Percentiles rank a stretch among this genome's conserved stretches.
Evolutionary conservation across 2,888 invertebrate genomes (phyloP).

Genomic region (Eledona agricola): DNA sequence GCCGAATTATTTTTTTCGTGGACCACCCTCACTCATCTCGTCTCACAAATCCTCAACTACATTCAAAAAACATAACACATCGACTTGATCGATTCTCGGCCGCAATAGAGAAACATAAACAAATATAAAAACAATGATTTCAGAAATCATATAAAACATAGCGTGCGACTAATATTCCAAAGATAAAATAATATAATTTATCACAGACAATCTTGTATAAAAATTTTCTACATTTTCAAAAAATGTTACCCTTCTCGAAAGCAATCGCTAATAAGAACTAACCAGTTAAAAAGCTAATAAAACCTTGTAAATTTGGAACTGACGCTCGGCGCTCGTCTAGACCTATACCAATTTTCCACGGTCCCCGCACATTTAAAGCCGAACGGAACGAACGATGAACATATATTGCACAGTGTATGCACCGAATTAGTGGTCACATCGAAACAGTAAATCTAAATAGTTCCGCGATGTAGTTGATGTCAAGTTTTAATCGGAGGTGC

Average conservation of each 20-base stretch:
- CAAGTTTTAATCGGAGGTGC: too few relatives aligned
- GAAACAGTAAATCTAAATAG: slow-evolving; percentile 20
- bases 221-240: slow-evolving; percentile 15
- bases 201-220: slow-evolving; percentile 54
- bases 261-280: slow-evolving; percentile 24
- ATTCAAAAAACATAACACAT: slow-evolving; percentile 35
- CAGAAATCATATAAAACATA: slow-evolving; percentile 42
- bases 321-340: slow-evolving; percentile 1
- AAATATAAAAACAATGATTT: slow-evolving; percentile 36
- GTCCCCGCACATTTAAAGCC: slow-evolving; percentile 26
- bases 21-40: slow-evolving; percentile 40
- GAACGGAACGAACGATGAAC: slow-evolving; percentile 11
- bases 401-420: slow-evolving; percentile 28
- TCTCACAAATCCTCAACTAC: slow-evolving; percentile 26
- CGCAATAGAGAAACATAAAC: slow-evolving; percentile 14
- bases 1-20: slow-evolving; percentile 36
- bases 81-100: slow-evolving; percentile 28
- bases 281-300: slow-evolving; percentile 18
- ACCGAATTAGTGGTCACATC: slow-evolving; percentile 19
- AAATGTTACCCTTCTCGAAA: slow-evolving; percentile 12
- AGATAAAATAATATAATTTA: slow-evolving; percentile 53
- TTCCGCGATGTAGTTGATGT: too few relatives aligned
- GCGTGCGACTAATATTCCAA: slow-evolving; percentile 51
- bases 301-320: slow-evolving; percentile 20
- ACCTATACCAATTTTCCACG: slow-evolving; percentile 26